These are phyloP conservation scores for Helostoma temminkii DNA, from an alignment of 2,797 vertebrate species.

Conservation along the genomic window DNA sequence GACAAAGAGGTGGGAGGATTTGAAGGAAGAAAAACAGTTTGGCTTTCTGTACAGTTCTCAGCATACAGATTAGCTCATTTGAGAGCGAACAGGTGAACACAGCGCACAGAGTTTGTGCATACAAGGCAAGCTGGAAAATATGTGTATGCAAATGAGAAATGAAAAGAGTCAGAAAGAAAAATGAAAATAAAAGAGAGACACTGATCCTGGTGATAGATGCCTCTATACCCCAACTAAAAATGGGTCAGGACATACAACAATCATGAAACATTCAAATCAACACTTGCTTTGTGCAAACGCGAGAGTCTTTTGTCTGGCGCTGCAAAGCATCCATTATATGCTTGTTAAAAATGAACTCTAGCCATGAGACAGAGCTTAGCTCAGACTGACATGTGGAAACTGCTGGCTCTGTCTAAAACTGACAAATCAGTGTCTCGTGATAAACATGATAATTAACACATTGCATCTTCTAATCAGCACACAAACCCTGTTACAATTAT, in stretches of 20 bases:
- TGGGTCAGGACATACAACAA: neutral
- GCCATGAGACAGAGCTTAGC: neutral
- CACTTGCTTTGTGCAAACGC: conserved; percentile 8
- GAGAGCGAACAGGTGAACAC: conserved; percentile 33
- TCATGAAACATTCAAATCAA: conserved; percentile 23
- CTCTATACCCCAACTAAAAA: conserved; percentile 28
- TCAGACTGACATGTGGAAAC: neutral
- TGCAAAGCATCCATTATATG: neutral
- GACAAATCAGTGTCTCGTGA: no score
- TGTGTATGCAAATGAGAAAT: conserved; percentile 33
- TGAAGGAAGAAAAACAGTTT: neutral
- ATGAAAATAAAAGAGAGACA: conserved; percentile 1
- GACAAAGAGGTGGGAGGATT: neutral
- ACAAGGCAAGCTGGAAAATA: conserved; percentile 20
- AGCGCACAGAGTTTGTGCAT: conserved; percentile 5
- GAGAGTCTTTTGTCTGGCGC: neutral
- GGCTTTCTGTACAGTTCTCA: neutral
- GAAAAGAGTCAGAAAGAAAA: conserved; percentile 11
- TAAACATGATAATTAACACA: no score
- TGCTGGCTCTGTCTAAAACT: neutral
- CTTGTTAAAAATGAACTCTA: neutral
- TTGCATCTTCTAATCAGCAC: no score
- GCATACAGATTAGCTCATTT: conserved; percentile 22
- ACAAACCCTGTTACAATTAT: no score
- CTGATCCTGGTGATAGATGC: conserved; percentile 23